Evolutionary conservation across 1,140 invertebrate genomes (phyloP), one percentile per base, ranked within the genome.

Genomic region (Diachasmimorpha longicaudata): DNA sequence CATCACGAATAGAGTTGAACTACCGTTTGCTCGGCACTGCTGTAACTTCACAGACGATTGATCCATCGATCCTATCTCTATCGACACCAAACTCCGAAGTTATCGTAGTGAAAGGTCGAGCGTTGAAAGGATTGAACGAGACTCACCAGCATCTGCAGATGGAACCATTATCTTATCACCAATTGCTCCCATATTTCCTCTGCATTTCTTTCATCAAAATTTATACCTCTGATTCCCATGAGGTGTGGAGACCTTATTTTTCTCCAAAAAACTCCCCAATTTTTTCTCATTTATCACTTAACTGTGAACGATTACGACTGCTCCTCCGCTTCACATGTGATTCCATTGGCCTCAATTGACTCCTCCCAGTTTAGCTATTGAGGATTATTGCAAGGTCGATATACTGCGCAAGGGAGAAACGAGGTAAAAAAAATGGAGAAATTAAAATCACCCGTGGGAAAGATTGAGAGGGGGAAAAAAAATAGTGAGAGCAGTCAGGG

Each of bases 51-150:
- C 73, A 77, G 73, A 77, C 69, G 66, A 75, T 72, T 55, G 71
- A 72, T 77, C 67, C 16, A n/a, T 77, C 74, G 75, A 74, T 67
- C 78, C 72, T 77, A 76, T 48, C 67, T 36, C 67, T 14, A 69
- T 19, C 8, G 39, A 36, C 31, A 63, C 55, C 44, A 16, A n/a
- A 16, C 48, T 52, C 48, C 0, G 11, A 19, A 19, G 1, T 52
- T 14, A 10, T 46, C 44, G 44, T 10, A 11, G 44, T 52, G 48
- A 52, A 16, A 52, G 48, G 14, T 52, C 16, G 13, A 6, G 16
- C 48, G 48, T 52, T 52, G 48, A 52, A 16, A 52, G n/a, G 48
- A 52, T 52, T 52, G n/a, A 19, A 19, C 48, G 16, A 52, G 16
- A 9, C 44, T 46, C 44, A 46, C 44, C 4, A 11, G 44, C 44